Base-by-base conservation (phyloP, 2,113 vertebrate genomes). In the Polypterus bichir region DNA sequence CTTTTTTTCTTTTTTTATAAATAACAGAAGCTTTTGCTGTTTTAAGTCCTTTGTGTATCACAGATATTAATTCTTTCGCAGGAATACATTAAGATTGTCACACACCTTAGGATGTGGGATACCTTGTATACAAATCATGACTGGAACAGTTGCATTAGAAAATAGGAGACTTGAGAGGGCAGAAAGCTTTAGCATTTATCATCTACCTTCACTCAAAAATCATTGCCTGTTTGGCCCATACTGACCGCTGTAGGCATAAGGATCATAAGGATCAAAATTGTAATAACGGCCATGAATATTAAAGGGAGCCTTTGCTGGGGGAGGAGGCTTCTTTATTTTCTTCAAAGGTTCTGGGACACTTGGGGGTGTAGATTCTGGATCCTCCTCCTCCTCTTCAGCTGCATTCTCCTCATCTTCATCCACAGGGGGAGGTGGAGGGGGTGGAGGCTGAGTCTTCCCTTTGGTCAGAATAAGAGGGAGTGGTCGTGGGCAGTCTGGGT, bases 401-500 rank as follows among this genome's bases (percentile, higher is more conserved):
- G 7, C 6, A 3, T 9, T 67, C n/a, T 75, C 70, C 4, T 76
- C 73, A 2, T 71, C 78, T 9, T 73, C 69, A 9, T 70, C 68
- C 1, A 64, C 61, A 0, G 70, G 72, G 1, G 73, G 70, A 0
- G 79, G 75, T 0, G 72, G 65, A 0, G 80, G 79, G 0, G 75
- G 75, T 0, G 65, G 69, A 2, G 61, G 71, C 44, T 68, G 5
- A 0, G 59, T 9, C 62, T 79, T 78, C 1, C 79, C 82, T 52
- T 84, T 83, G 0, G 83, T 9, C 27, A 76, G 62, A 9, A 74
- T 71, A 47, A 80, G 83, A 2, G 83, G 84, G 65, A 78, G 68
- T 61, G 87, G 83, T 5, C 86, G 72, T 52, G 86, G 79, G 73
- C 85, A 88, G 73, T 86, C 83, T 0, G 86, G 85, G 67, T 87